Conservation (phyloP, 1,140 invertebrate genomes). For the Pseudomyrmex sp. region DNA sequence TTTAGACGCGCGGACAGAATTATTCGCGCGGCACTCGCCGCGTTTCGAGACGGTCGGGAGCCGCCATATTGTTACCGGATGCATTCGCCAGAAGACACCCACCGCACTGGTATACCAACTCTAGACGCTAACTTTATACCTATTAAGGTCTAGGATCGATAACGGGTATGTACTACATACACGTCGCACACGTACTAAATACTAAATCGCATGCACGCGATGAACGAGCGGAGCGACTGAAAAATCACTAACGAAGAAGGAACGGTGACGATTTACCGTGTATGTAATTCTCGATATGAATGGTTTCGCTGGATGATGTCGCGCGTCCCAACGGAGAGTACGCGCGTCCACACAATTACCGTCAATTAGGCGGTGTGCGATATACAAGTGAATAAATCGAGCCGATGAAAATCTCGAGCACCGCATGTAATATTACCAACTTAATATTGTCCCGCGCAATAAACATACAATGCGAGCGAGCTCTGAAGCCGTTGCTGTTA, state of each 20-base stretch:
- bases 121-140: slow-evolving; percentile 65
- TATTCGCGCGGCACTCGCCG: slow-evolving; percentile 18
- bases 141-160: slow-evolving; percentile 65
- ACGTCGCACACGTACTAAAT: slow-evolving; percentile 61
- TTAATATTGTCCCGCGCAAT: slow-evolving; percentile 26
- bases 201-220: slow-evolving; percentile 49
- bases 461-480: slow-evolving; percentile 19
- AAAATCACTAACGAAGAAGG: slow-evolving; percentile 8
- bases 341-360: background rate
- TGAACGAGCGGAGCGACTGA: slow-evolving; percentile 12
- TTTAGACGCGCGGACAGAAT: background rate
- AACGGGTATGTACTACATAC: slow-evolving; percentile 51
- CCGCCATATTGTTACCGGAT: slow-evolving; percentile 64
- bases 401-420: slow-evolving; percentile 33
- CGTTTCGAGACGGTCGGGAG: slow-evolving; percentile 7
- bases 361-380: slow-evolving; percentile 13
- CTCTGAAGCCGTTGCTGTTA: slow-evolving; percentile 11
- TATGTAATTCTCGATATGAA: background rate
- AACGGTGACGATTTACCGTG: too few relatives aligned
- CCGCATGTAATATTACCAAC: slow-evolving; percentile 9
- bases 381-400: slow-evolving; percentile 25
- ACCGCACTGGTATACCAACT: slow-evolving; percentile 53
- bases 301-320: background rate
- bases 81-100: slow-evolving; percentile 61
- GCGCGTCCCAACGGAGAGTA: background rate